Conservation (phyloP, 2,113 vertebrate genomes). For the Lota lota region DNA sequence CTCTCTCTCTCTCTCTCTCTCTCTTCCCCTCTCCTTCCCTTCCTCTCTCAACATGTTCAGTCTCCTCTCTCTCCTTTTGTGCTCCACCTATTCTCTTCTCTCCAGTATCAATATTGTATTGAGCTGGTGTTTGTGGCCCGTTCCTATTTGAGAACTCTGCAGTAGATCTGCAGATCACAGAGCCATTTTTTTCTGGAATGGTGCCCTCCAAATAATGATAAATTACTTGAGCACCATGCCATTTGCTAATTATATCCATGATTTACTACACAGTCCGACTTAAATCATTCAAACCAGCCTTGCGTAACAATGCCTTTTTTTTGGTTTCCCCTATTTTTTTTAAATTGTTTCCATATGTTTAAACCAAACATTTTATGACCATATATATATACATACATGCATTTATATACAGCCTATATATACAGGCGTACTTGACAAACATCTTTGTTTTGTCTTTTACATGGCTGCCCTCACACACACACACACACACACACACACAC, state of each 20-base stretch:
- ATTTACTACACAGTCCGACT: constrained; percentile 99
- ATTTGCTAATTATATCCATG: constrained; percentile 99
- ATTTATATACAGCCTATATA: constrained; percentile 61
- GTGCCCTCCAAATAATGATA: constrained; percentile 99
- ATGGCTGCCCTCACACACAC: too few species aligned
- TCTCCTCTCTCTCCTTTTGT: constrained; percentile 64
- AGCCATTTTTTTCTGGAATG: constrained; percentile 91
- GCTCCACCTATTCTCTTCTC: constrained; percentile 56
- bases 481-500: too few species aligned
- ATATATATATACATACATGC: constrained; percentile 70
- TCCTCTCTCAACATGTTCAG: constrained; percentile 51
- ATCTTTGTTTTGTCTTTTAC: constrained; percentile 72
- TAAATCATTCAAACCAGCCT: constrained; percentile 99
- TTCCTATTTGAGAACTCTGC: constrained; percentile 95
- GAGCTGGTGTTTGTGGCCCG: constrained; percentile 93
- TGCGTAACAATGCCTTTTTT: constrained; percentile 98
- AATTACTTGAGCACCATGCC: constrained; percentile 99
- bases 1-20: constrained; percentile 36
- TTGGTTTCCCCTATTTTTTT: constrained; percentile 73
- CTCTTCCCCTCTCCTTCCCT: constrained; percentile 36
- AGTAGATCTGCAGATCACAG: constrained; percentile 96
- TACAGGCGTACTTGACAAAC: constrained; percentile 74
- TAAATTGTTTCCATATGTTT: constrained; percentile 99
- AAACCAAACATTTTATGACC: constrained; percentile 93
- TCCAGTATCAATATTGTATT: constrained; percentile 91